These are phyloP conservation scores for Eupithecia abbreviata DNA, from an alignment of 2,888 invertebrate species.

Conservation along the genomic window DNA sequence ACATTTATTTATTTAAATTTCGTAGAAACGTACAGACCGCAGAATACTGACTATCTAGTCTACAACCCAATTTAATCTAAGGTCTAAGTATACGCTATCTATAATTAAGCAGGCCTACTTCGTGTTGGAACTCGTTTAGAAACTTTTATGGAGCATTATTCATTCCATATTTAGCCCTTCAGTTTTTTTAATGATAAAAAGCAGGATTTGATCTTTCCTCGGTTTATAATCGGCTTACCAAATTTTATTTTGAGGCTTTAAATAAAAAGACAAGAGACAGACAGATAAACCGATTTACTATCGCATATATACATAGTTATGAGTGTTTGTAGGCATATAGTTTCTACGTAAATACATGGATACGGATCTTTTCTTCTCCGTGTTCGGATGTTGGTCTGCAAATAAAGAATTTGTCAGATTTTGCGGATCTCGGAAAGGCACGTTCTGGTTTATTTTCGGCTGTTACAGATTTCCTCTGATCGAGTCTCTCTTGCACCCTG, in stretches of 20 bases:
- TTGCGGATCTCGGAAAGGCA: not conserved
- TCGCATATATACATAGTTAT: too few species aligned
- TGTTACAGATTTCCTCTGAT: not conserved
- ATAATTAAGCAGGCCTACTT: too few species aligned
- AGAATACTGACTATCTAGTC: not conserved
- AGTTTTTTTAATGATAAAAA: not conserved
- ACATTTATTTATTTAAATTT: too few species aligned
- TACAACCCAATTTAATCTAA: too few species aligned
- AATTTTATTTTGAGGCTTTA: not conserved
- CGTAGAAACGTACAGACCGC: too few species aligned
- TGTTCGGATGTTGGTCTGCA: not conserved
- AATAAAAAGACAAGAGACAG: not conserved
- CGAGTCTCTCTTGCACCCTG: not conserved
- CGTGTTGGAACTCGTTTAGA: too few species aligned
- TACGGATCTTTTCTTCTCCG: not conserved
- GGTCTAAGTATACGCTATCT: too few species aligned
- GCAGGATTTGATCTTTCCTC: not conserved
- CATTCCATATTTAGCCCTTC: not conserved
- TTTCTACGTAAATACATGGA: not conserved
- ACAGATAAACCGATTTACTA: not conserved
- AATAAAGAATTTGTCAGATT: conserved; percentile 3
- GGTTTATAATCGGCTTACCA: not conserved
- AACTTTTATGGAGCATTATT: not conserved
- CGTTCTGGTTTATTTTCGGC: not conserved
- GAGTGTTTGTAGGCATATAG: too few species aligned